Percentiles rank a stretch among this genome's conserved stretches.
phyloP scores from a whole-genome alignment of 2,797 vertebrate genomes.

The Tadarida brasiliensis region DNA sequence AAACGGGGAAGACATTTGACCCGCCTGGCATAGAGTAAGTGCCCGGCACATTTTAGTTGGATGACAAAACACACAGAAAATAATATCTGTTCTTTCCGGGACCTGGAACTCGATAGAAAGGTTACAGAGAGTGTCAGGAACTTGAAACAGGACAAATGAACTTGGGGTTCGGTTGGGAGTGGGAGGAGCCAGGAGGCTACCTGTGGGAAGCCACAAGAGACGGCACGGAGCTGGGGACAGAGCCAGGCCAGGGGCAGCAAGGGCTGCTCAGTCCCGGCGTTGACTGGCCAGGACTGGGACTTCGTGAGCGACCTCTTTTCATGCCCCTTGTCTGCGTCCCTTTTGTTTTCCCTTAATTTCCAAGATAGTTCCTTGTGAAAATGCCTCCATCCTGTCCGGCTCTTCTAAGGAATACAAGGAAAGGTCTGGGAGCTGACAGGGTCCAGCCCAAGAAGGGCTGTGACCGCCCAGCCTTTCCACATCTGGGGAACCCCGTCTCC shows the following conservation, averaged over 20 bases:
- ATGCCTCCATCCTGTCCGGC: background rate
- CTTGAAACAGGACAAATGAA: background rate
- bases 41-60: background rate
- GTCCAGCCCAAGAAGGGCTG: too few species aligned
- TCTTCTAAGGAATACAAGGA: background rate
- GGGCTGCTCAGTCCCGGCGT: rapidly evolving
- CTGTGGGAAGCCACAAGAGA: background rate
- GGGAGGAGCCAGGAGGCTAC: background rate
- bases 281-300: rapidly evolving
- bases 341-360: background rate
- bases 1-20: background rate
- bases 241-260: background rate
- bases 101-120: background rate
- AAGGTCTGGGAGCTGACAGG: background rate
- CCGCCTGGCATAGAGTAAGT: background rate
- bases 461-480: background rate
- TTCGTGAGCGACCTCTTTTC: too few species aligned
- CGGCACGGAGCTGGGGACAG: background rate
- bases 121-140: background rate
- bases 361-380: background rate
- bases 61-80: background rate
- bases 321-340: too few species aligned
- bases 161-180: background rate
- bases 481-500: background rate
- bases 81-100: background rate